Evolutionary conservation across 2,888 invertebrate species (phyloP), one percentile per base, ranked within the genome.

Genomic region (Aphelenchoides bicaudatus): DNA sequence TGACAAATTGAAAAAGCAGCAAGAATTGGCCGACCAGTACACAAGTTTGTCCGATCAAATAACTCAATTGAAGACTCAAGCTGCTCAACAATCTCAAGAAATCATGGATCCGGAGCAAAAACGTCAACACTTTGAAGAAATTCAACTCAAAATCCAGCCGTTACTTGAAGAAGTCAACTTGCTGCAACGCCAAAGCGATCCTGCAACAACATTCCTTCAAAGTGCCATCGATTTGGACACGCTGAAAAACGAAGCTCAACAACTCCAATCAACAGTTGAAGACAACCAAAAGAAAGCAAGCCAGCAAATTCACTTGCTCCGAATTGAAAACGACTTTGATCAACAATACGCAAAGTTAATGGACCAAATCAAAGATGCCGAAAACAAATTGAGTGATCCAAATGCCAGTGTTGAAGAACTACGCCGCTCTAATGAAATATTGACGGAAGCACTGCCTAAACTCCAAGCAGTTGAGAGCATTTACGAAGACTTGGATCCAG

Each of bases 1-100:
- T 25, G 61, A 59, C 13, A 38, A 61, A n/a, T 21, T 57, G n/a
- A 30, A 61, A 61, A 25, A 39, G n/a, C 50, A 57, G 29, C 58
- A 57, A 25, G 28, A 61, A 16, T 27, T 57, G 39, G 58, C 57
- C 16, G 48, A 54, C 43, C 31, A 56, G n/a, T 21, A 21, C n/a
- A 23, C 58, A 27, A 28, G 28, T n/a, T 39, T 57, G 25, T 28
- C 61, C 16, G 28, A 57, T 38, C 25, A 47, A n/a, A 16, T 57
- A 21, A 62, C 59, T 47, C 37, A 57, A 21, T 23, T 61, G 21
- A 31, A 61, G n/a, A 16, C n/a, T 61, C 39, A 57, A 13, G 61
- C 34, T 8, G 58, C 62, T 27, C n/a, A 28, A 23, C 34, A 34
- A 16, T n/a, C 46, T 29, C 58, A 57, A 8, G n/a, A 61, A 47